A percentile compares a stretch with the other conserved stretches of the same genome.
phyloP scores from a whole-genome alignment of 2,797 vertebrate species.

The Simalia tracyae region DNA sequence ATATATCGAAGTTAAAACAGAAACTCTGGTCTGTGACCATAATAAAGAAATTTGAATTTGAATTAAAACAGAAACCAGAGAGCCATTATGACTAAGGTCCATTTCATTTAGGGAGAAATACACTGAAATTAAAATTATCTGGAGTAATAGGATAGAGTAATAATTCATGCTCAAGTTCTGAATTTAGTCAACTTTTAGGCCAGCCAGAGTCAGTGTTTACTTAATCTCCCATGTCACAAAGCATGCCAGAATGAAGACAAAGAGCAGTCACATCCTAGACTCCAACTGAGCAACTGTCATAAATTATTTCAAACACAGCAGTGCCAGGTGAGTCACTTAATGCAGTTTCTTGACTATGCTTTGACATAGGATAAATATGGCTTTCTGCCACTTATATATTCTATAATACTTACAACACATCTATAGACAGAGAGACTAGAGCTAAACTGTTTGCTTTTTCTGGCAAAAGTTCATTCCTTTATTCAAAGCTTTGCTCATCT shows the following conservation, averaged over 20 bases:
- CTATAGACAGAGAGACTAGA: neutral
- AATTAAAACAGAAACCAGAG: slow-evolving; percentile 6
- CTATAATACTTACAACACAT: neutral
- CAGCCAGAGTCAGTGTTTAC: slow-evolving; percentile 6
- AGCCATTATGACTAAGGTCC: slow-evolving; percentile 9
- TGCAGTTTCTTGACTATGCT: neutral
- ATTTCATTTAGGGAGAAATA: neutral
- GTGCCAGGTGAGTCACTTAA: neutral
- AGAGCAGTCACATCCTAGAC: neutral
- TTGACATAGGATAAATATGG: neutral
- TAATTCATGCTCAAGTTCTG: neutral
- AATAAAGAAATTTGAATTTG: too few relatives aligned
- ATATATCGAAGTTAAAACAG: neutral
- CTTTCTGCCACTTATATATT: neutral
- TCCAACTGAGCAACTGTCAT: neutral
- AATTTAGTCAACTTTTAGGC: neutral
- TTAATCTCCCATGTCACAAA: slow-evolving; percentile 2
- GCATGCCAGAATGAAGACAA: slow-evolving; percentile 20
- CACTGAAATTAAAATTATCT: neutral
- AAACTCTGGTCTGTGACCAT: too few relatives aligned
- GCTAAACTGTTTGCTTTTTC: neutral
- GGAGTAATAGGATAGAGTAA: slow-evolving; percentile 8
- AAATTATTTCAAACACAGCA: slow-evolving; percentile 11
- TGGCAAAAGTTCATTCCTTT: neutral
- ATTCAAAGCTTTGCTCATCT: neutral